These are phyloP conservation scores for Alloplasta piceator DNA, from an alignment of 2,888 invertebrate species.

Conservation along the genomic window DNA sequence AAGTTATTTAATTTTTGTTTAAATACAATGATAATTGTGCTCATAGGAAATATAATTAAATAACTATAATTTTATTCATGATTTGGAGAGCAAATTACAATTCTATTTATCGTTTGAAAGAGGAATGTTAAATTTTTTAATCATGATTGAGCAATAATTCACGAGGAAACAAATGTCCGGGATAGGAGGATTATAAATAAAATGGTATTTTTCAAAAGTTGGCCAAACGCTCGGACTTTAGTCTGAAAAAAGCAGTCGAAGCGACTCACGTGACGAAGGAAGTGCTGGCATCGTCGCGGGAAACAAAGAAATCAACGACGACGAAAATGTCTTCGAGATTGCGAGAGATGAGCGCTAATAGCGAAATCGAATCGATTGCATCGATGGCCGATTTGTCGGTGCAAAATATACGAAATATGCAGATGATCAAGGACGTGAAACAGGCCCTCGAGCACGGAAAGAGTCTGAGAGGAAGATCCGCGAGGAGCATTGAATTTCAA, in stretches of 20 bases:
- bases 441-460: conserved; percentile 80
- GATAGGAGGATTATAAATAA: conserved; percentile 2
- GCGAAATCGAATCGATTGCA: conserved; percentile 49
- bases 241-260: conserved; percentile 86
- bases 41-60: no score
- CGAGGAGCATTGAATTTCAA: conserved; percentile 87
- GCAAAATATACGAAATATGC: conserved; percentile 75
- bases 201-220: conserved; percentile 76
- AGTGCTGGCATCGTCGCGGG: conserved; percentile 83
- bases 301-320: conserved; percentile 60
- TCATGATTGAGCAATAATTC: no score
- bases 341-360: conserved; percentile 56
- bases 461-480: conserved; percentile 89
- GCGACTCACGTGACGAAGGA: conserved; percentile 87
- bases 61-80: no score
- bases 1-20: no score
- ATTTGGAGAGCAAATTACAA: no score
- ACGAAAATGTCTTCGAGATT: conserved; percentile 62
- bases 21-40: no score
- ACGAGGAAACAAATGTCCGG: no score
- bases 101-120: no score
- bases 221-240: conserved; percentile 86
- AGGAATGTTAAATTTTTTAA: no score
- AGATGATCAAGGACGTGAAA: conserved; percentile 73
- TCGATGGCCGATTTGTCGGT: conserved; percentile 74